These are phyloP conservation scores for Apantesis nais DNA, from an alignment of 2,888 invertebrate genomes.

Conservation along the genomic window DNA sequence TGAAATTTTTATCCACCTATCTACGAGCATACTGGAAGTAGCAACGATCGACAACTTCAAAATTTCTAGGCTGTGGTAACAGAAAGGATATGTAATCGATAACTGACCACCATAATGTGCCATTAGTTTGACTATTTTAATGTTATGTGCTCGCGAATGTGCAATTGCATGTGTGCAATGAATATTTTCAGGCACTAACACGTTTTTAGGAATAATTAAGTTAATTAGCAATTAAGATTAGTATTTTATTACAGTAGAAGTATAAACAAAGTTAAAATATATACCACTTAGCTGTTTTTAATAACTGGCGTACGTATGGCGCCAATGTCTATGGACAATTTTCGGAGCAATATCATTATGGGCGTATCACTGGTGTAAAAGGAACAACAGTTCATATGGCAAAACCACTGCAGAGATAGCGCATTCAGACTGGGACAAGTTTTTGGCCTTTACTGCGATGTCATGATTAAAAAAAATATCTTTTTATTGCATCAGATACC, in stretches of 20 bases:
- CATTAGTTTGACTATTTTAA: slow-evolving; percentile 67
- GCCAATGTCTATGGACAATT: too few relatives aligned
- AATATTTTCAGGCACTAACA: slow-evolving; percentile 16
- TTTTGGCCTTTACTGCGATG: too few relatives aligned
- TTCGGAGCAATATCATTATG: background rate
- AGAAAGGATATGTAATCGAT: slow-evolving; percentile 50
- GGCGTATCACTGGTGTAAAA: background rate
- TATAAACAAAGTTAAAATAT: too few relatives aligned
- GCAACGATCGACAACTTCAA: fast-evolving
- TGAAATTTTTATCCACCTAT: slow-evolving; percentile 8
- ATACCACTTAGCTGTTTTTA: too few relatives aligned
- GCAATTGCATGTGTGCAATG: slow-evolving; percentile 51
- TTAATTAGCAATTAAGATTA: slow-evolving; percentile 6
- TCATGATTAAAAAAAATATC: background rate
- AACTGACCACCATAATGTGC: slow-evolving; percentile 66
- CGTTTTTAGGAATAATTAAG: slow-evolving; percentile 6
- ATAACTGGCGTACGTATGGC: too few relatives aligned
- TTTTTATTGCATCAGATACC: background rate
- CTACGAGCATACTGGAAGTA: slow-evolving; percentile 12
- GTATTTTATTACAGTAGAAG: background rate
- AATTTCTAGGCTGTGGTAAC: slow-evolving; percentile 21
- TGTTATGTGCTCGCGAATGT: slow-evolving; percentile 57
- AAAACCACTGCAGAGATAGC: too few relatives aligned
- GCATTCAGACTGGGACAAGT: too few relatives aligned
- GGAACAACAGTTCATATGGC: background rate